Evolutionary conservation across 1,140 invertebrate genomes (phyloP).

Genomic region (Drosophila obscura): DNA sequence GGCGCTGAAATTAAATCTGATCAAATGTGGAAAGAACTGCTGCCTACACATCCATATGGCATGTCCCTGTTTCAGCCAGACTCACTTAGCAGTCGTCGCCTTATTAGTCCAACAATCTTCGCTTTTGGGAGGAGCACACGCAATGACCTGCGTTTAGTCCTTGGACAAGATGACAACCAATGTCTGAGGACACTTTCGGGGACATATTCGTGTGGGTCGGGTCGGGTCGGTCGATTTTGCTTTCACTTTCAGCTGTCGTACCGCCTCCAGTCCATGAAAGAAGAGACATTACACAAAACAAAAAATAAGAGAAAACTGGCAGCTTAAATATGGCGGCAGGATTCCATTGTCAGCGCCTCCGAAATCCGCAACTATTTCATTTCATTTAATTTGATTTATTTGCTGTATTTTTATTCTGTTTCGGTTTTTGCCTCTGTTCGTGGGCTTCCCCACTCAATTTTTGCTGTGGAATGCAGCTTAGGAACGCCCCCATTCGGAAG

Average conservation of each 20-base stretch:
- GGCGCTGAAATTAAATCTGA: neutral
- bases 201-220: too few relatives aligned
- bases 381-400: constrained; percentile 81
- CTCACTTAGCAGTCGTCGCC: neutral
- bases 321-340: constrained; percentile 46
- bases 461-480: constrained; percentile 39
- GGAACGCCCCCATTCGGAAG: constrained; percentile 51
- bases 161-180: constrained; percentile 53
- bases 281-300: constrained; percentile 7
- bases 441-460: constrained; percentile 20
- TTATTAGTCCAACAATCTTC: constrained; percentile 8
- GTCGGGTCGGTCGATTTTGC: neutral
- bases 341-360: constrained; percentile 62
- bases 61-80: neutral
- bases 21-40: neutral
- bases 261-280: neutral
- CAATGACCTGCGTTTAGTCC: constrained; percentile 25
- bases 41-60: too few relatives aligned
- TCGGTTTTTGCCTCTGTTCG: constrained; percentile 34
- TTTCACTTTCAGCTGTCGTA: constrained; percentile 43
- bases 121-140: constrained; percentile 46
- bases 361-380: constrained; percentile 77
- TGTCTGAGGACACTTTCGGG: constrained; percentile 49
- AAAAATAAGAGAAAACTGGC: constrained; percentile 30
- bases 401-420: constrained; percentile 55